Conservation (phyloP, 2,888 invertebrate genomes). For the Fissipunctia ypsillon region DNA sequence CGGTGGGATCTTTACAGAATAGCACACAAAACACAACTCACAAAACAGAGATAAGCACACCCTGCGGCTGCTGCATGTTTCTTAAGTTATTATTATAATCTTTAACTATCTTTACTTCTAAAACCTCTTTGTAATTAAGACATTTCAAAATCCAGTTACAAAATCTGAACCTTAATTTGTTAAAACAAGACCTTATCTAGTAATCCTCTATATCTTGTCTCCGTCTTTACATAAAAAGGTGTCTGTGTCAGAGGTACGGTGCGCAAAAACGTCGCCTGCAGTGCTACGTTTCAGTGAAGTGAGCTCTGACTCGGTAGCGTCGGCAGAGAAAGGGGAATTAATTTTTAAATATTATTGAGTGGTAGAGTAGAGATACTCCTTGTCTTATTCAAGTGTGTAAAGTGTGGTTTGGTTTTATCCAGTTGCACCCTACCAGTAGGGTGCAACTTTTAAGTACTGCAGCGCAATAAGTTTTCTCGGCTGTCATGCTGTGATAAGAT, state of each 20-base stretch:
- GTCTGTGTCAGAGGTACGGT: slow-evolving; percentile 85
- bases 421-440: no score
- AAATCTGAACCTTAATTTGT: slow-evolving; percentile 13
- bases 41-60: no score
- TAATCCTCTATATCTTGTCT: slow-evolving; percentile 31
- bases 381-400: background rate
- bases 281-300: slow-evolving; percentile 81
- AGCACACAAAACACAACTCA: no score
- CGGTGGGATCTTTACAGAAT: no score
- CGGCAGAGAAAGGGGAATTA: slow-evolving; percentile 58
- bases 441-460: background rate
- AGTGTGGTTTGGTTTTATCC: background rate
- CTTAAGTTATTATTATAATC: no score
- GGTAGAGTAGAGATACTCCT: background rate
- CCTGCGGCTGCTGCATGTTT: no score
- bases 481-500: no score
- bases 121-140: background rate
- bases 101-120: background rate
- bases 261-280: slow-evolving; percentile 86
- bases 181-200: slow-evolving; percentile 37
- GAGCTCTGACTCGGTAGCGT: slow-evolving; percentile 77
- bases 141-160: slow-evolving; percentile 9
- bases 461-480: background rate
- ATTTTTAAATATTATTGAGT: slow-evolving; percentile 38
- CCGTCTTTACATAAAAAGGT: slow-evolving; percentile 82